Evolutionary conservation across 2,113 vertebrate species (phyloP), one percentile per base, ranked within the genome.

Genomic region (Hystrix brachyura): DNA sequence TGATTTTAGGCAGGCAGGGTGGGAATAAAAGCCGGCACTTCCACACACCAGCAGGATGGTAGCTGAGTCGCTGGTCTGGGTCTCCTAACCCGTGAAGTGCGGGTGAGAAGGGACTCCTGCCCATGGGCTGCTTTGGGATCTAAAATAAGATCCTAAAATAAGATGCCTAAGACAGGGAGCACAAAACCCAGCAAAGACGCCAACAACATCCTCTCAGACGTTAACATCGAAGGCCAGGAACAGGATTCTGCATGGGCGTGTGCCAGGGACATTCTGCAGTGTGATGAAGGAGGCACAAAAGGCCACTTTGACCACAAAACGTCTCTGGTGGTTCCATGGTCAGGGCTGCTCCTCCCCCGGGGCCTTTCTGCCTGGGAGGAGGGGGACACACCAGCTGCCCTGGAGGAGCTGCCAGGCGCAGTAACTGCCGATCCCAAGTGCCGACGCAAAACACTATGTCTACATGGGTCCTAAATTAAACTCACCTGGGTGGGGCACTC

Each of bases 41-140:
- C 23, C 5, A 59, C 2, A 10, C 1, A 25, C 18, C 53, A 15
- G 55, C 2, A 3, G 34, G 14, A 5, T 2, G 10, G 32, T 7
- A 18, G 43, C 15, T 67, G 38, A 59, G 11, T 65, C 32, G 55
- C 19, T 60, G 55, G 11, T 90, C 19, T 89, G 27, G 23, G 57
- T 92, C 43, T 80, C 23, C 60, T 82, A 43, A 29, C 7, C 53
- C 55, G 8, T 48, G 1, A 65, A 38, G 29, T 12, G 15, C 25
- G 18, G 5, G 18, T 1, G 23, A 51, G 59, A 34, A 27, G 60
- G 76, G 64, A 67, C 0, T 14, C 17, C 46, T 3, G 2, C 29
- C 38, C 6, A 7, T 5, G 55, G 38, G 74, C 11, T 65, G 34
- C 92, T 83, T 8, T 64, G 67, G 69, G 19, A n/a, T 86, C 43